Evolutionary conservation across 2,113 vertebrate species (phyloP).

Genomic region (Mobula birostris): DNA sequence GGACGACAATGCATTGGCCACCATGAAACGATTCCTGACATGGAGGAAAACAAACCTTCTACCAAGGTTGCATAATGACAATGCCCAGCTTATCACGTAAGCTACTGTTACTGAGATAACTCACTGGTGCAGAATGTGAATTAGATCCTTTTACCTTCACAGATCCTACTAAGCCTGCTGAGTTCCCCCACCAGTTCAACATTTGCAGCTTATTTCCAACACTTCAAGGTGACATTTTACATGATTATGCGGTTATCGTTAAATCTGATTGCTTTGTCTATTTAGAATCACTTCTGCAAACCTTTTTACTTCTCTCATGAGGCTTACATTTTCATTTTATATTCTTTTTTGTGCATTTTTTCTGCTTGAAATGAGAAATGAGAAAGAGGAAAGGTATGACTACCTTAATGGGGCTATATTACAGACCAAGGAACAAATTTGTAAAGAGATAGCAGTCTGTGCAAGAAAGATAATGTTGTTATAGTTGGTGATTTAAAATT

Average conservation of each 20-base stretch:
- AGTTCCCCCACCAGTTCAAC: too few species aligned
- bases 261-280: background rate
- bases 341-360: background rate
- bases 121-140: too few species aligned
- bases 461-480: too few species aligned
- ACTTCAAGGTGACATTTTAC: background rate
- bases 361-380: too few species aligned
- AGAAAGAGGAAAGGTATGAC: too few species aligned
- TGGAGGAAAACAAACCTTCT: conserved; percentile 23
- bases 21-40: background rate
- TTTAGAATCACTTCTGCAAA: background rate
- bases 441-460: too few species aligned
- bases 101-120: background rate
- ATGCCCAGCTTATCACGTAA: conserved; percentile 30
- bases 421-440: too few species aligned
- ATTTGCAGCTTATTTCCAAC: background rate
- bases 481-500: too few species aligned
- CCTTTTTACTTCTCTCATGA: background rate
- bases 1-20: background rate
- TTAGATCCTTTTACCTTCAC: too few species aligned
- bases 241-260: background rate
- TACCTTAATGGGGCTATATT: too few species aligned
- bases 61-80: conserved; percentile 12
- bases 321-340: background rate
- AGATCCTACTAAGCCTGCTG: too few species aligned